Conservation (phyloP, 2,888 invertebrate genomes). For the Chrysolina haemoptera region DNA sequence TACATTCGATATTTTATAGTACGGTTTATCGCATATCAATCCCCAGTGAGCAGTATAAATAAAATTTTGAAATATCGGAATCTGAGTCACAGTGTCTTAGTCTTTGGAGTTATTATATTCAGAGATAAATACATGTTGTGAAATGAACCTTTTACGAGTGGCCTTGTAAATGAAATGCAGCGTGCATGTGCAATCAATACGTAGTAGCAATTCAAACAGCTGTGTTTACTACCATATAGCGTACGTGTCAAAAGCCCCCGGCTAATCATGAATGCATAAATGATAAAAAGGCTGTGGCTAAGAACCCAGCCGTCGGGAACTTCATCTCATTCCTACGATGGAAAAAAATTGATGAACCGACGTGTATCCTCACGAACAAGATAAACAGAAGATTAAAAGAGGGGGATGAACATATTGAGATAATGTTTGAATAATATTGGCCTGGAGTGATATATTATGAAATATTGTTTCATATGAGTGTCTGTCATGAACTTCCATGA, state of each 20-base stretch:
- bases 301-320: not conserved
- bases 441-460: too few relatives aligned
- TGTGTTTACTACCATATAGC: slow-evolving; percentile 59
- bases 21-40: slow-evolving; percentile 30
- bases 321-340: not conserved
- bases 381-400: too few relatives aligned
- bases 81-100: slow-evolving; percentile 33
- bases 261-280: slow-evolving; percentile 52
- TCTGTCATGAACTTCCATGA: too few relatives aligned
- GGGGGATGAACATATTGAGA: too few relatives aligned
- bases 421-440: too few relatives aligned
- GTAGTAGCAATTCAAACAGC: slow-evolving; percentile 62
- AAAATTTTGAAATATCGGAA: slow-evolving; percentile 38
- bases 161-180: slow-evolving; percentile 60
- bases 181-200: slow-evolving; percentile 62
- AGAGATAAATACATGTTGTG: slow-evolving; percentile 53
- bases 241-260: slow-evolving; percentile 54
- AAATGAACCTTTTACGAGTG: slow-evolving; percentile 60
- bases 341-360: not conserved
- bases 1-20: slow-evolving; percentile 16
- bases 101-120: slow-evolving; percentile 36
- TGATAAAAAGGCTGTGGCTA: slow-evolving; percentile 36
- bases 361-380: too few relatives aligned
- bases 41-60: slow-evolving; percentile 27
- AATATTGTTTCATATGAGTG: too few relatives aligned